These are phyloP conservation scores for Frankliniella fusca DNA, from an alignment of 2,888 invertebrate species.

Conservation along the genomic window DNA sequence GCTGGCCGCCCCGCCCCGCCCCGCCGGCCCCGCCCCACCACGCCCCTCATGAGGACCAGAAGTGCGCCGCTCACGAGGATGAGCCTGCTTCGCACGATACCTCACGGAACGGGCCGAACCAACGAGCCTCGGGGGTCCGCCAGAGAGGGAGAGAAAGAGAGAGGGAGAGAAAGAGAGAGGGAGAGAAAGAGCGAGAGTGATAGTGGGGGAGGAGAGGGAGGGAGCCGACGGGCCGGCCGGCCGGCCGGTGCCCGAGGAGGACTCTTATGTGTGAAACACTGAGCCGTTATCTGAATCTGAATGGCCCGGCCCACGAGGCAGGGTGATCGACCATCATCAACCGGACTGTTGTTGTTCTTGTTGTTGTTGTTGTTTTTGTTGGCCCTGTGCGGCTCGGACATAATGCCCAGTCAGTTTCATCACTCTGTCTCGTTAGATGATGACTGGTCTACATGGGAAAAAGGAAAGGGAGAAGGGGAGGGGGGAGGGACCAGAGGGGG, in stretches of 20 bases:
- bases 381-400: neutral
- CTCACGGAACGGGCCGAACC: too few relatives aligned
- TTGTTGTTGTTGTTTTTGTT: neutral
- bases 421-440: neutral
- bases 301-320: neutral
- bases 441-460: too few relatives aligned
- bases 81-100: too few relatives aligned
- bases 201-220: neutral
- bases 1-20: too few relatives aligned
- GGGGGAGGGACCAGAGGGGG: too few relatives aligned
- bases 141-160: neutral
- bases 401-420: constrained; percentile 10
- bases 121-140: neutral
- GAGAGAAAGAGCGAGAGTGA: neutral
- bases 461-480: too few relatives aligned
- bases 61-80: too few relatives aligned
- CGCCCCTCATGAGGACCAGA: too few relatives aligned
- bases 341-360: too few relatives aligned
- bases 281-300: constrained; percentile 5
- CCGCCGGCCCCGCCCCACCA: too few relatives aligned
- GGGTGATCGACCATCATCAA: constrained; percentile 1
- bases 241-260: neutral
- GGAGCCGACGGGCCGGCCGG: neutral
- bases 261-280: constrained; percentile 8
- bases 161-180: neutral